phyloP scores from a whole-genome alignment of 1,140 invertebrate species.

The Cydia pomonella region DNA sequence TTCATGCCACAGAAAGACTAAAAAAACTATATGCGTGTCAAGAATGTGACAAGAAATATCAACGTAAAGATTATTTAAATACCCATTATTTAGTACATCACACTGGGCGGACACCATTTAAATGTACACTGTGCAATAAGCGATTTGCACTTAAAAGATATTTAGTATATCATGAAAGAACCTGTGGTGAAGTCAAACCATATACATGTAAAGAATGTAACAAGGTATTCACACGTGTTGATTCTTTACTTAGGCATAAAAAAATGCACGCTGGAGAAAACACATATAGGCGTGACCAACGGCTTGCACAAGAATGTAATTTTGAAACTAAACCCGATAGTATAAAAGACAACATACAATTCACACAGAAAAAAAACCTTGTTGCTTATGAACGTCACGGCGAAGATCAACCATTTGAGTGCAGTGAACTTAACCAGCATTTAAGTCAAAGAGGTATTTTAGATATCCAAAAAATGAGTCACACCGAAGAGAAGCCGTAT shows the following conservation, averaged over 20 bases:
- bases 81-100: background rate
- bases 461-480: background rate
- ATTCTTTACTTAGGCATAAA: too few species aligned
- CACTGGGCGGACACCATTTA: background rate
- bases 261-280: too few species aligned
- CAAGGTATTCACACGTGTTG: background rate
- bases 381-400: too few species aligned
- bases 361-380: too few species aligned
- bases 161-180: background rate
- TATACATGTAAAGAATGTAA: background rate
- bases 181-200: background rate
- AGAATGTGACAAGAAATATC: background rate
- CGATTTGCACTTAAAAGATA: background rate
- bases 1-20: too few species aligned
- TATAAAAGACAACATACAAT: background rate
- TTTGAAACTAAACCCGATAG: too few species aligned
- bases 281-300: too few species aligned
- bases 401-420: too few species aligned
- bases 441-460: background rate
- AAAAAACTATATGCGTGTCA: background rate
- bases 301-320: too few species aligned
- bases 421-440: background rate
- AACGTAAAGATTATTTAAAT: background rate
- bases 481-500: background rate
- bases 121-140: background rate